These are phyloP conservation scores for Hapalemur alaotrensis DNA, from an alignment of 2,797 vertebrate species.

Conservation along the genomic window DNA sequence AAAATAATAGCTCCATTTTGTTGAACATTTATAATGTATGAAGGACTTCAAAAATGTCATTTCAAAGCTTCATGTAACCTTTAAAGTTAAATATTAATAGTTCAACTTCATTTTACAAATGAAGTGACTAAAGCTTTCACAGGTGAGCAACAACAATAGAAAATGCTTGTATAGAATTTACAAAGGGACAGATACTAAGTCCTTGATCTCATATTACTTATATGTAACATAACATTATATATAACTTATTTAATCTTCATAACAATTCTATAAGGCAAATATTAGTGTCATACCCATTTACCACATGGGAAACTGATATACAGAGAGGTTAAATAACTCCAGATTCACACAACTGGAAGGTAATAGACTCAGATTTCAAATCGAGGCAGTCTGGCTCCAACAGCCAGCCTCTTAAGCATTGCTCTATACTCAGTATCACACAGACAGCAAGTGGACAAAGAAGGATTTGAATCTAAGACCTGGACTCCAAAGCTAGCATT, in stretches of 20 bases:
- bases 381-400: background rate
- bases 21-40: background rate
- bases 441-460: background rate
- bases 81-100: background rate
- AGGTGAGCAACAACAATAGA: background rate
- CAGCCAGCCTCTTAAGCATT: background rate
- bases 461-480: background rate
- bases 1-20: background rate
- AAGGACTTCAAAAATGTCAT: background rate
- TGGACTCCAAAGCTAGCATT: background rate
- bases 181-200: background rate
- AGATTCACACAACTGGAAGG: background rate
- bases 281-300: background rate
- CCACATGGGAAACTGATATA: background rate
- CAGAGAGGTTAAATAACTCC: background rate
- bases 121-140: background rate
- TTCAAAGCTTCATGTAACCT: background rate
- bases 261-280: background rate
- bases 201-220: background rate
- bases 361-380: background rate
- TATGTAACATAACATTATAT: background rate
- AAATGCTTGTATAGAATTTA: conserved; percentile 6
- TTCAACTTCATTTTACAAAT: background rate
- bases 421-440: background rate
- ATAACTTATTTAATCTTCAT: background rate